phyloP scores from a whole-genome alignment of 2,888 invertebrate genomes.

The Heteropelma amictum region DNA sequence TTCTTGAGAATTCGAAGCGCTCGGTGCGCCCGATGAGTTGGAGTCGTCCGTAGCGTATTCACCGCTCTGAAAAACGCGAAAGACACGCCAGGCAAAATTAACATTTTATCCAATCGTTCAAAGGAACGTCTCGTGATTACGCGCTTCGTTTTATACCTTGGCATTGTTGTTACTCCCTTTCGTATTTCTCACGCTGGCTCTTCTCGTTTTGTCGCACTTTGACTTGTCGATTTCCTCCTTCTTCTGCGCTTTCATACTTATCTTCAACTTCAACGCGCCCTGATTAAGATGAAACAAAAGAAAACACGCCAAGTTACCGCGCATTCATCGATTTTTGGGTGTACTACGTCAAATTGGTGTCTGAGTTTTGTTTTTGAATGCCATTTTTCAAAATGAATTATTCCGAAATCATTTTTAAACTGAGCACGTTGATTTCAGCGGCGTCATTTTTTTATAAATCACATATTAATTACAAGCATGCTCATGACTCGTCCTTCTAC shows the following conservation, averaged over 20 bases:
- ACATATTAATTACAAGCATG: too few species aligned
- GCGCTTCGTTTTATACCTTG: constrained; percentile 66
- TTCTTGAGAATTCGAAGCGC: constrained; percentile 56
- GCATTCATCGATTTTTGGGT: too few species aligned
- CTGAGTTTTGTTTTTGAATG: too few species aligned
- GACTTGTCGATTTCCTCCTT: constrained; percentile 73
- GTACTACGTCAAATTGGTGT: too few species aligned
- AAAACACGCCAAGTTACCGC: too few species aligned
- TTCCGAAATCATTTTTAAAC: too few species aligned
- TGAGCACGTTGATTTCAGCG: too few species aligned
- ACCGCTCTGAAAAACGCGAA: constrained; percentile 38
- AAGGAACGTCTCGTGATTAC: neutral
- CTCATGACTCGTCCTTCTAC: too few species aligned
- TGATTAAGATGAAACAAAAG: too few species aligned
- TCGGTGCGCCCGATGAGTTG: constrained; percentile 66
- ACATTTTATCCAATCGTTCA: neutral
- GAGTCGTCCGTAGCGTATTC: constrained; percentile 74
- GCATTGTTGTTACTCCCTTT: constrained; percentile 67
- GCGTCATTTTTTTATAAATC: too few species aligned
- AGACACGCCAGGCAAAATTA: too few species aligned
- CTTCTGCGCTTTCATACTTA: constrained; percentile 78
- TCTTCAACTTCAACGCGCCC: constrained; percentile 79
- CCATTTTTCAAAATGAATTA: too few species aligned
- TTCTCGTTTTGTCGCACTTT: constrained; percentile 69
- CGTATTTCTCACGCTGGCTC: constrained; percentile 65